These are phyloP conservation scores for Morus bassanus DNA, from an alignment of 2,797 vertebrate species.

Conservation along the genomic window DNA sequence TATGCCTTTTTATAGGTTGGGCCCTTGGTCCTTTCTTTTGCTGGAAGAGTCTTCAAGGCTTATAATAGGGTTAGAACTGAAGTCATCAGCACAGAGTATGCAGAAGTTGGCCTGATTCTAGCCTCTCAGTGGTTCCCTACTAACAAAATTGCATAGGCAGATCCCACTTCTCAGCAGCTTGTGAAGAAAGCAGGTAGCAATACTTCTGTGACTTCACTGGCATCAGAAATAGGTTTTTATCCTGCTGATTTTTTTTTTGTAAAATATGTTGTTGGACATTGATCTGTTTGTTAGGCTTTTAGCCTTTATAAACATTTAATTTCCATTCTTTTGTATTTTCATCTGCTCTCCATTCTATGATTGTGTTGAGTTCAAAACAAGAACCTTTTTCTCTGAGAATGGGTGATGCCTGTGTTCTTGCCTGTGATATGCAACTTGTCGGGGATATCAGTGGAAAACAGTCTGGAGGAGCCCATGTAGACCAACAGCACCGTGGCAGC, in stretches of 20 bases:
- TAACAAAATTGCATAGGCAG: background rate
- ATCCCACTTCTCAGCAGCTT: background rate
- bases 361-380: background rate
- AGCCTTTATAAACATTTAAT: background rate
- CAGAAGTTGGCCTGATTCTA: background rate
- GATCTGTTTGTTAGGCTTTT: background rate
- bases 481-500: background rate
- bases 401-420: background rate
- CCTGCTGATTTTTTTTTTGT: background rate
- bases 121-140: background rate
- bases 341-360: background rate
- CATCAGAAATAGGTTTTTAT: background rate
- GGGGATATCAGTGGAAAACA: background rate
- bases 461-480: background rate
- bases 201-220: background rate
- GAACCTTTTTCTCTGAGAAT: background rate
- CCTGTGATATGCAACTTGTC: background rate
- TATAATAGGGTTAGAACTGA: background rate
- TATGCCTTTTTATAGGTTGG: background rate
- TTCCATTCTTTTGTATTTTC: background rate
- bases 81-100: background rate
- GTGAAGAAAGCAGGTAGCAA: background rate
- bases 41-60: background rate
- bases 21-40: background rate
- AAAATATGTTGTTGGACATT: background rate